A percentile compares a stretch with the other conserved stretches of the same genome.
Evolutionary conservation across 2,113 vertebrate genomes (phyloP).

Genomic region (Psettodes erumei): DNA sequence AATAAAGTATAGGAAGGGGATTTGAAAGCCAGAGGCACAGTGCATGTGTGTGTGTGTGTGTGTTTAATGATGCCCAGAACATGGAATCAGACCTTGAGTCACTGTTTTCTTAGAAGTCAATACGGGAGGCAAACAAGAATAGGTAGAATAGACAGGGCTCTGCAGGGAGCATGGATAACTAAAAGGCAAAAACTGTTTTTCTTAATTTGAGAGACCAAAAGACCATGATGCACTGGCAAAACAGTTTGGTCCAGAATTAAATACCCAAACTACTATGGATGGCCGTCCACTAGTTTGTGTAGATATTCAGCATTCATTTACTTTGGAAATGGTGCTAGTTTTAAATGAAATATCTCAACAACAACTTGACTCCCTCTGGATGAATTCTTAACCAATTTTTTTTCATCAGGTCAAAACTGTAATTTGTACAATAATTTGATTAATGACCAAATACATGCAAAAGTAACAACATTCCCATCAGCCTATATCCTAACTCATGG

Average conservation of each 20-base stretch:
- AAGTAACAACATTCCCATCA: neutral
- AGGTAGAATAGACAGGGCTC: slow-evolving; percentile 27
- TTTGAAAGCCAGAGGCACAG: slow-evolving; percentile 43
- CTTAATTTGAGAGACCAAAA: slow-evolving; percentile 34
- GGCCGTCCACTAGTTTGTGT: too few relatives aligned
- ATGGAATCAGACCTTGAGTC: slow-evolving; percentile 49
- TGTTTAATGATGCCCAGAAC: slow-evolving; percentile 52
- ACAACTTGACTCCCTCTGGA: neutral
- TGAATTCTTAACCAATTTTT: too few relatives aligned
- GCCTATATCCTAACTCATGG: too few relatives aligned
- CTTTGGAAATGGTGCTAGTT: neutral
- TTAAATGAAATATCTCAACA: neutral
- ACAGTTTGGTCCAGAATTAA: slow-evolving; percentile 1
- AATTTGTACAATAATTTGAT: neutral
- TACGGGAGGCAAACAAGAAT: slow-evolving; percentile 32
- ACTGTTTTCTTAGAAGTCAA: slow-evolving; percentile 44
- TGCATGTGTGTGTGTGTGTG: slow-evolving; percentile 21
- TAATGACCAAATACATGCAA: too few relatives aligned
- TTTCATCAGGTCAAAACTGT: too few relatives aligned
- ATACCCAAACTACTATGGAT: neutral
- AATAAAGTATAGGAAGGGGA: slow-evolving; percentile 42
- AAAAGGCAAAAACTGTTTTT: slow-evolving; percentile 8
- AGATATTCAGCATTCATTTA: neutral
- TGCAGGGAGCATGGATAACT: slow-evolving; percentile 8
- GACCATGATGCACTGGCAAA: neutral